Evolutionary conservation across 2,797 vertebrate species (phyloP), one percentile per base, ranked within the genome.

Genomic region (Pachyuromys duprasi): DNA sequence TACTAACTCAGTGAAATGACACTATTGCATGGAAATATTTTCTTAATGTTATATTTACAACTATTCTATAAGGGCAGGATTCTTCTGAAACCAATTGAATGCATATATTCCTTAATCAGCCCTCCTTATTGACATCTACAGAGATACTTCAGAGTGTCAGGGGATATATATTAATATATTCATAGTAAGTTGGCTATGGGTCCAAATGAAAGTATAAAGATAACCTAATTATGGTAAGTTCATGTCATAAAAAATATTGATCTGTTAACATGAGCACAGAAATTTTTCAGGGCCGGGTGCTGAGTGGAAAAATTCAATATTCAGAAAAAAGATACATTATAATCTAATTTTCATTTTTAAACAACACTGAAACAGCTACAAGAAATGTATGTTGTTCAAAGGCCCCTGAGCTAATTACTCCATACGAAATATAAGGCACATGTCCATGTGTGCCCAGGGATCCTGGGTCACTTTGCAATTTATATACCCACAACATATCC

Each of bases 291-390:
- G 33, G 36, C 0, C 45, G 14, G 69, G 3, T 65, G 12, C 14
- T 89, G 42, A 89, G 36, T 74, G 8, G 3, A 72, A 79, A 96
- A 93, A 82, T 31, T 17, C 8, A 94, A 65, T 4, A 93, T 57
- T 89, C 28, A 83, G 20, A 65, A 45, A 7, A 9, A 78, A 49
- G 81, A 79, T 8, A 75, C 1, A 79, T 2, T 33, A 65, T 75
- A 31, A 36, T 49, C 39, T 89, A 22, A 42, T 83, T 89, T 95
- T 86, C 36, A 91, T 83, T 70, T 95, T 8, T 33, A 90, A 95
- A 55, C 53, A 92, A 72, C 53, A 72, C 67, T 17, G 33, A 92
- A 90, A 92, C 3, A 60, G 7, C 2, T n/a, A 42, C 39, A 81
- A 89, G 12, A 57, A 96, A 87, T 45, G 15, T 20, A 45, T 87